These are phyloP conservation scores for Grallaria varia DNA, from an alignment of 2,113 vertebrate genomes.

Conservation along the genomic window DNA sequence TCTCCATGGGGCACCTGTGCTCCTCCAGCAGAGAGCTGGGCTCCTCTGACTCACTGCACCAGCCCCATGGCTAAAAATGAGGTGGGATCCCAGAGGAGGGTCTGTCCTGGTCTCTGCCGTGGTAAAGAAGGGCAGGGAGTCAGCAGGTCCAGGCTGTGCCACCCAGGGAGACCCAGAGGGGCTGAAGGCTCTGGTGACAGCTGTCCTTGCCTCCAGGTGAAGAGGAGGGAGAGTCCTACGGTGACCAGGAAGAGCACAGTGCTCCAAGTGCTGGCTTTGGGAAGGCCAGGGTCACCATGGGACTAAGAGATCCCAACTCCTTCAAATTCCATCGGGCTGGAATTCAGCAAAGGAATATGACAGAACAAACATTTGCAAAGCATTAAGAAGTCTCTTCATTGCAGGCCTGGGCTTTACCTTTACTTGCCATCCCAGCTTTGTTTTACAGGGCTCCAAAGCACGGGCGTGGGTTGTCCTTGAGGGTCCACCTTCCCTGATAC, in stretches of 20 bases:
- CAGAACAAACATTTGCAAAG: conserved; percentile 4
- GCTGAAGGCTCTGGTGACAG: neutral
- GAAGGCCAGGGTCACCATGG: neutral
- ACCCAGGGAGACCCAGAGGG: neutral
- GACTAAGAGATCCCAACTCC: neutral
- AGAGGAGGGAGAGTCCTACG: neutral
- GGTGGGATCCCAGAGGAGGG: neutral
- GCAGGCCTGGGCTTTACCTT: neutral
- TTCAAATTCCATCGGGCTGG: neutral
- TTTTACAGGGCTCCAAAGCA: neutral
- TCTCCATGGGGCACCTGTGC: neutral
- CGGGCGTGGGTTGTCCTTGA: neutral
- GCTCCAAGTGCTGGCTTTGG: neutral
- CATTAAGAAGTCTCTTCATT: neutral
- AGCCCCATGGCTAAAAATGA: neutral
- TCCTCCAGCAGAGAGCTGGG: neutral
- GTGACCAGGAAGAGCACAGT: neutral
- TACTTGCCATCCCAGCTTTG: neutral
- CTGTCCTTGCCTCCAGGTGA: neutral
- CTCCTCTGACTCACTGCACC: neutral
- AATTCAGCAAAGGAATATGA: neutral
- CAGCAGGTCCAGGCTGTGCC: too few relatives aligned
- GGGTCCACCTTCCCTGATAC: neutral
- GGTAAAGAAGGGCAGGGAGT: too few relatives aligned
- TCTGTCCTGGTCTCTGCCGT: neutral